Base-by-base conservation (phyloP, 2,888 invertebrate genomes). In the Automeris io region DNA sequence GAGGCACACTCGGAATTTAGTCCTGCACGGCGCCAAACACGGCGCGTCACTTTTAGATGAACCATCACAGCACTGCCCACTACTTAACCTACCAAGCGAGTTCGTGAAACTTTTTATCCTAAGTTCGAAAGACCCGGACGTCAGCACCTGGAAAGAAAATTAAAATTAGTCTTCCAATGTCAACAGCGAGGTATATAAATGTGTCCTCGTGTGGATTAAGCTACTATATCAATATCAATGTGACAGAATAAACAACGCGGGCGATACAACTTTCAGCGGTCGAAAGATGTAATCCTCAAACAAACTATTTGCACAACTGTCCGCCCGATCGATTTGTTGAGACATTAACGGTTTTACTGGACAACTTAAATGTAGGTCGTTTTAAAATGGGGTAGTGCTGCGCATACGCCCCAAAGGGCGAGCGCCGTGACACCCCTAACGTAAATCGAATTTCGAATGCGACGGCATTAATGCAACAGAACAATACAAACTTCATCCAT, bases 111-210 rank as follows among this genome's bases (percentile, higher is more conserved):
- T 95, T 88, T 94, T 92, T 82, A 98, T 91, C 79, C 94, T 92
- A 80, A 98, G 91, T 88, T 98, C 97, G 88, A 98, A 98, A 71
- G 96, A 93, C 81, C 97, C 98, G 71, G 95, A 94, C 77, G 94
- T 90, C 81, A 91, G 90, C 82, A 94, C 95, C 97, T 97, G 92
- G 47, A 88, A 90, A 51, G 57, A 76, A 69, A 72, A 60, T 57
- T 64, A 47, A 47, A 52, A 47, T 44, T 48, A 39, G 40, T 56
- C 43, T 47, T 44, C 6, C 8, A 23, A 16, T 1, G 4, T 46
- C 48, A 45, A 49, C 45, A 35, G n/a, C 2, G n/a, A 29, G 36
- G 45, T 39, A 49, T 46, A 45, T 49, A 50, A 54, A 49, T 48
- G 45, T 45, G 40, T 37, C 35, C 41, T 41, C 18, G 42, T 42